phyloP scores from a whole-genome alignment of 2,113 vertebrate species.

The Sporophila hypoxantha region DNA sequence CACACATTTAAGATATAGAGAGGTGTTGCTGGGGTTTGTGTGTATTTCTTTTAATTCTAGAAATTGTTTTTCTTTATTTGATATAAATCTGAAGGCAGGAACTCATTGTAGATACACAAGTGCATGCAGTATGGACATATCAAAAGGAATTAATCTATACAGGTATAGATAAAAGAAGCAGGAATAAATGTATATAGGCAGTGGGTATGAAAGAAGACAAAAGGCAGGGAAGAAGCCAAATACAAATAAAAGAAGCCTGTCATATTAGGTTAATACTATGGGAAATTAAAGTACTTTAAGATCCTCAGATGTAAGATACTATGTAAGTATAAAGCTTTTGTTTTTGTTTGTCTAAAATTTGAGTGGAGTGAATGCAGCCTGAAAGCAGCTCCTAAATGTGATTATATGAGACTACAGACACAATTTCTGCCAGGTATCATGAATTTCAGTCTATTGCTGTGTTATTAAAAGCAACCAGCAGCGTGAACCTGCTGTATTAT shows the following conservation, averaged over 20 bases:
- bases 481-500: slow-evolving; percentile 30
- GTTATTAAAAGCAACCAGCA: not conserved
- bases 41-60: slow-evolving; percentile 2
- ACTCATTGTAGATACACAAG: not conserved
- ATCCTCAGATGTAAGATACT: not conserved
- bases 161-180: slow-evolving; percentile 31
- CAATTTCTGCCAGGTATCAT: not conserved
- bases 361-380: not conserved
- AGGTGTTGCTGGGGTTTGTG: not conserved
- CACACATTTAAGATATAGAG: not conserved
- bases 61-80: not conserved
- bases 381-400: not conserved
- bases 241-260: not conserved
- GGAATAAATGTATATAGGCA: not conserved
- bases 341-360: not conserved
- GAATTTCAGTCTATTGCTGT: not conserved
- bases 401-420: not conserved
- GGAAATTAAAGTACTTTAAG: slow-evolving; percentile 14
- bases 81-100: slow-evolving; percentile 16
- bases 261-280: not conserved
- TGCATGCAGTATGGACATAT: slow-evolving; percentile 4
- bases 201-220: not conserved
- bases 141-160: slow-evolving; percentile 40
- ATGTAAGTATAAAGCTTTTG: not conserved
- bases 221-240: not conserved